phyloP scores from a whole-genome alignment of 1,140 invertebrate species.

The Mizuhopecten yessoensis region DNA sequence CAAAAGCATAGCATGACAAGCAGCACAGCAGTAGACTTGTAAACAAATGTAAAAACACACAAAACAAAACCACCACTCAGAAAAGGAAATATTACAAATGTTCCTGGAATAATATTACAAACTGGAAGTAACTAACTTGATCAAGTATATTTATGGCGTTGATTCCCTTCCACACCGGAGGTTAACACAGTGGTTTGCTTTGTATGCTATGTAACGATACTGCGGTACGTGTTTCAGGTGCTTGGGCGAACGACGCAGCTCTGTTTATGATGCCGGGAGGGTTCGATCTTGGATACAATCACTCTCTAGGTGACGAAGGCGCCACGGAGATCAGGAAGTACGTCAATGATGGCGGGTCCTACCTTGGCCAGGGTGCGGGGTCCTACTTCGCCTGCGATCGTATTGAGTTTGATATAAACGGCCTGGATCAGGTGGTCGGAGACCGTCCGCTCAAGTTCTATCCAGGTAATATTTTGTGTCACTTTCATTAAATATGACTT shows the following conservation, averaged over 20 bases:
- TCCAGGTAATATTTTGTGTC: constrained; percentile 75
- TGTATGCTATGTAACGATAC: too few relatives aligned
- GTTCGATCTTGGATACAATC: constrained; percentile 80
- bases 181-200: too few relatives aligned
- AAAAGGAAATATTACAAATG: too few relatives aligned
- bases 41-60: too few relatives aligned
- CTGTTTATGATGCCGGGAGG: constrained; percentile 80
- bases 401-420: constrained; percentile 81
- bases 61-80: too few relatives aligned
- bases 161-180: too few relatives aligned
- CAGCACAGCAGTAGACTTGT: too few relatives aligned
- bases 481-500: too few relatives aligned
- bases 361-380: constrained; percentile 81
- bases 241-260: constrained; percentile 64
- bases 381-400: constrained; percentile 80
- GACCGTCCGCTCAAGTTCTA: constrained; percentile 79
- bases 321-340: constrained; percentile 71
- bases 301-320: constrained; percentile 72
- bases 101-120: too few relatives aligned
- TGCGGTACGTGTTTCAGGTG: constrained; percentile 50
- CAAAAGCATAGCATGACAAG: too few relatives aligned
- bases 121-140: too few relatives aligned
- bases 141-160: too few relatives aligned
- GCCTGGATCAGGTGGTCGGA: constrained; percentile 78
- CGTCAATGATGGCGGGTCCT: constrained; percentile 78